phyloP scores from a whole-genome alignment of 1,140 invertebrate species.

The Drosophila jambulina region DNA sequence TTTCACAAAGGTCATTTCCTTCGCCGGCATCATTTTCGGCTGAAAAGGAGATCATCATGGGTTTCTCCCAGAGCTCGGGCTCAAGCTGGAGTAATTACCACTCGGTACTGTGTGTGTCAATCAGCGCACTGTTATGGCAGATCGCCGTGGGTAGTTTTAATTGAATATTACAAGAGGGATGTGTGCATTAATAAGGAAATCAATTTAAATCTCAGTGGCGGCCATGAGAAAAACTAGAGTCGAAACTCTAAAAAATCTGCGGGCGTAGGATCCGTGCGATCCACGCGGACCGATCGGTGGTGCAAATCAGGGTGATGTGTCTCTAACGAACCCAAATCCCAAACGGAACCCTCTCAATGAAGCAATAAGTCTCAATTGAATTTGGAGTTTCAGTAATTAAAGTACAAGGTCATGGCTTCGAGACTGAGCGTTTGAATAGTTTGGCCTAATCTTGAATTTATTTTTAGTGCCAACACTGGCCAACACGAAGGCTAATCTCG shows the following conservation, averaged over 20 bases:
- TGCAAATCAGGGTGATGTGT: slow-evolving; percentile 53
- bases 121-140: slow-evolving; percentile 47
- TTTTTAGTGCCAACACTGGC: slow-evolving; percentile 6
- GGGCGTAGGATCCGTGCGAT: slow-evolving; percentile 77
- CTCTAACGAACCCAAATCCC: slow-evolving; percentile 31
- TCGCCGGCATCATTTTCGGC: slow-evolving; percentile 61
- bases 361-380: slow-evolving; percentile 77
- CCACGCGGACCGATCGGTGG: slow-evolving; percentile 19
- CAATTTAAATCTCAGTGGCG: slow-evolving; percentile 79
- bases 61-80: slow-evolving; percentile 32
- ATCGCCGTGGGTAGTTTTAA: slow-evolving; percentile 73
- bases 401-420: slow-evolving; percentile 50
- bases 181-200: slow-evolving; percentile 84
- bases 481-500: slow-evolving; percentile 26
- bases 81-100: slow-evolving; percentile 70
- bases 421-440: not conserved
- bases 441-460: slow-evolving; percentile 18
- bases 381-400: slow-evolving; percentile 41
- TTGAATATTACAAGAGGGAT: slow-evolving; percentile 84
- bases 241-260: slow-evolving; percentile 72
- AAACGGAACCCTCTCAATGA: slow-evolving; percentile 51
- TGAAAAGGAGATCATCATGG: slow-evolving; percentile 43
- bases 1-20: slow-evolving; percentile 55
- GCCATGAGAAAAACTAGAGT: slow-evolving; percentile 73
- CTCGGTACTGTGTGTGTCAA: slow-evolving; percentile 58